These are phyloP conservation scores for Zeugodacus cucurbitae DNA, from an alignment of 1,140 invertebrate genomes.

Conservation along the genomic window DNA sequence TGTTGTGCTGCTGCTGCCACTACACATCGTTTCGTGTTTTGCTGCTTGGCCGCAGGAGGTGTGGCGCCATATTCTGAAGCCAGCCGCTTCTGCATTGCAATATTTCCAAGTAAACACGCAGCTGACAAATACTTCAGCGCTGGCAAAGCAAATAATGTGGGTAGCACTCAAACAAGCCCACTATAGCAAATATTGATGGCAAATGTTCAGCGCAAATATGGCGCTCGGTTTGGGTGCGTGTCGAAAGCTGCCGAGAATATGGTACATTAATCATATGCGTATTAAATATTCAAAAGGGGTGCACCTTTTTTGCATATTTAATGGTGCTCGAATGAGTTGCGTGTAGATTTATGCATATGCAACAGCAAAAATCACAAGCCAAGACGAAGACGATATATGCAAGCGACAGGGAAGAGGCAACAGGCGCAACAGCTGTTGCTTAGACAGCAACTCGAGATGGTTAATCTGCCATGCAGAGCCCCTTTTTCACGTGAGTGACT, in stretches of 20 bases:
- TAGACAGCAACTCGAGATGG: neutral
- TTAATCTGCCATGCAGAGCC: neutral
- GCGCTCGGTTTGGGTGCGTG: neutral
- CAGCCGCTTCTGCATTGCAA: neutral
- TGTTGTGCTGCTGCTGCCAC: neutral
- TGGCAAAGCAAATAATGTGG: neutral
- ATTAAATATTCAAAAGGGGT: conserved; percentile 24
- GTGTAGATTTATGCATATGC: neutral
- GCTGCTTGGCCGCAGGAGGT: neutral
- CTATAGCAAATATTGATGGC: neutral
- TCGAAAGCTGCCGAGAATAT: neutral
- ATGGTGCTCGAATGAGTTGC: neutral
- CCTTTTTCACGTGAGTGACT: neutral
- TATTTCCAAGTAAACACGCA: neutral
- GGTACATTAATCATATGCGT: neutral
- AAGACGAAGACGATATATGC: neutral
- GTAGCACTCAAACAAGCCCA: neutral
- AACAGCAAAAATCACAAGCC: neutral
- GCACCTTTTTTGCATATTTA: neutral
- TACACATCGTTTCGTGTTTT: neutral
- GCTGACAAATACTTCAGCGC: neutral
- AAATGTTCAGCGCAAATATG: neutral
- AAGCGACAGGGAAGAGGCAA: neutral
- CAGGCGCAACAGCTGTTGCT: neutral
- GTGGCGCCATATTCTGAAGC: neutral